Evolutionary conservation across 2,888 invertebrate species (phyloP), one percentile per base, ranked within the genome.

Genomic region (Drosophila niveifrons): DNA sequence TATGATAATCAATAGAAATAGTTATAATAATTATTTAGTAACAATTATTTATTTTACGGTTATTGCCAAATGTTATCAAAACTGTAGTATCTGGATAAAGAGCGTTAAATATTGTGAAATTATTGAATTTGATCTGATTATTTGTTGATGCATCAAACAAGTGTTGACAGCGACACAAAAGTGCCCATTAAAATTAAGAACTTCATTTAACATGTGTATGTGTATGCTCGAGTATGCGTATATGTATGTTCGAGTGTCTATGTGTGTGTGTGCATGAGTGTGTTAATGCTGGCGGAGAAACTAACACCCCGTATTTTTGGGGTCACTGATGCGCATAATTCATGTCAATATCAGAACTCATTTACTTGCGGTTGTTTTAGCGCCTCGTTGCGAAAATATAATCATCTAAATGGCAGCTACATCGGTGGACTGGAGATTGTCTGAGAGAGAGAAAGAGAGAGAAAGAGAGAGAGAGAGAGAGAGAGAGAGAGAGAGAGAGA

Each of bases 291-390:
- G 50, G 3, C 15, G 43, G 17, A 6, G 8, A 31, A 41, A 65
- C 41, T 58, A 51, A 50, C 46, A 65, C 71, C 78, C 69, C 71
- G 64, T 75, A 82, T 84, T 75, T 82, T 77, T 74, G 36, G 41
- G 68, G 66, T 63, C 58, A 71, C 75, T 78, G 85, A 82, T 69
- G 85, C 82, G 82, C 57, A 64, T 82, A 85, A 82, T 82, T 85
- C 82, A 73, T 82, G 82, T 82, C 82, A 82, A 82, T 82, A 82
- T 82, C 78, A 80, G 78, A 82, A 82, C 85, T 82, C 82, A 82
- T 85, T 82, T 85, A 78, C 82, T 85, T 82, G 82, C 58, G 82
- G 80, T 82, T 82, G 78, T 80, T 75, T 69, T 69, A 70, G 66
- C 57, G 71, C 51, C 71, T 59, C 67, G 55, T 43, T 70, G 74